These are phyloP conservation scores for Mythimna ferrago DNA, from an alignment of 2,888 invertebrate genomes.

Conservation along the genomic window DNA sequence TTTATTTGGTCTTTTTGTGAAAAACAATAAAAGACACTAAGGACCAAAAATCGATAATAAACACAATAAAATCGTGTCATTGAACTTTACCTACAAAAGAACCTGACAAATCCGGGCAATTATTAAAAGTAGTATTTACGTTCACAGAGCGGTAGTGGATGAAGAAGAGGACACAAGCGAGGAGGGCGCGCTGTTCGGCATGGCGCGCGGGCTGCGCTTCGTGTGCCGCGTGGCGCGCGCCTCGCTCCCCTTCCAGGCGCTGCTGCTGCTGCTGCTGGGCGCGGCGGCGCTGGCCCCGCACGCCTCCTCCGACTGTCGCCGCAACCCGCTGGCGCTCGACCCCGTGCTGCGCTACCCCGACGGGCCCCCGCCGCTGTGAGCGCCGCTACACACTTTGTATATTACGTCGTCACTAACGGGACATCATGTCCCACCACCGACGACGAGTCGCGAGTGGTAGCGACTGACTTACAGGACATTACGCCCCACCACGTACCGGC, in stretches of 20 bases:
- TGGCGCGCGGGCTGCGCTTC: constrained; percentile 95
- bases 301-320: constrained; percentile 95
- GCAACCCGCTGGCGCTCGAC: constrained; percentile 94
- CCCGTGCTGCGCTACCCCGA: constrained; percentile 97
- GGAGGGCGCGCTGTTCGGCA: constrained; percentile 78
- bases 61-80: neutral
- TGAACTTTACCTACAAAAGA: constrained; percentile 10
- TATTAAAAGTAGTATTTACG: no score
- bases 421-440: no score
- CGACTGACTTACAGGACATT: neutral
- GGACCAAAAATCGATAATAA: neutral
- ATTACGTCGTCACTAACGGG: neutral
- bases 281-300: constrained; percentile 98
- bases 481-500: neutral
- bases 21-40: neutral
- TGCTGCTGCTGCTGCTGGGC: constrained; percentile 97
- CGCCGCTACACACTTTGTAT: constrained; percentile 10
- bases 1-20: no score
- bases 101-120: neutral
- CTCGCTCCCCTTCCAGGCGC: constrained; percentile 98
- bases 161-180: constrained; percentile 72
- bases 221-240: constrained; percentile 97
- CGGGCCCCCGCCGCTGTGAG: constrained; percentile 96
- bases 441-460: neutral
- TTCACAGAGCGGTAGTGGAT: constrained; percentile 74